Evolutionary conservation across 2,113 vertebrate species (phyloP), one percentile per base, ranked within the genome.

Genomic region (Notarius lentiginosus): DNA sequence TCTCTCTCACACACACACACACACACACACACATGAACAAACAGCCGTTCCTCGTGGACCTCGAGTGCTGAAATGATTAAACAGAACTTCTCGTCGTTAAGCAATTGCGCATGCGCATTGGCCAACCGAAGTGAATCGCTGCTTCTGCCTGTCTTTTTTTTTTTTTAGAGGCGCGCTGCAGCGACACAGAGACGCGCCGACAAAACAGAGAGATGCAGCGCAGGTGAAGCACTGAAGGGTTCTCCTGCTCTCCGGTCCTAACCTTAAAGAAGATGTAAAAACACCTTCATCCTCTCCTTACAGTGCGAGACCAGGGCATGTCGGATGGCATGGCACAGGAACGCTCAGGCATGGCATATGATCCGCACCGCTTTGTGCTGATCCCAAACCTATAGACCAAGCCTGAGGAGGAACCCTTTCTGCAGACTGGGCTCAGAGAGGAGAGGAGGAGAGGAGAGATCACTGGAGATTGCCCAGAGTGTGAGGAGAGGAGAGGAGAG

Each of bases 31-130:
- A 20, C 70, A 34, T 34, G 34, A 34, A 34, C 34, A 41, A 41
- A 41, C 41, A 41, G 3, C 4, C 22, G 7, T 22, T 61, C 58
- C 58, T 61, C 24, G 22, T n/a, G 24, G 55, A 79, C 79, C 65
- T 27, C 6, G 30, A 20, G 85, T 79, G 18, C 55, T 83, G 70
- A 87, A 87, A 87, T 49, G 22, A 58, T 41, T 41, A 41, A 41
- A 82, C 77, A 61, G 18, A 82, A 63, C 55, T 77, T 81, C 77
- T 30, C 12, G 61, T 81, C 53, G 73, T 58, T 83, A 60, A 83
- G 60, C 75, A 79, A 91, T 73, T 90, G 87, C 90, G 91, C 91
- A 65, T 89, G 90, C 91, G 91, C 88, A 84, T 66, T 83, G 24
- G 76, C 66, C 30, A 87, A 70, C 72, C 47, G 70, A 87, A 63